Evolutionary conservation across 37 sponge, comb jelly and placozoan genomes (phyloP).

Genomic region (Cladorhizidae sp.): DNA sequence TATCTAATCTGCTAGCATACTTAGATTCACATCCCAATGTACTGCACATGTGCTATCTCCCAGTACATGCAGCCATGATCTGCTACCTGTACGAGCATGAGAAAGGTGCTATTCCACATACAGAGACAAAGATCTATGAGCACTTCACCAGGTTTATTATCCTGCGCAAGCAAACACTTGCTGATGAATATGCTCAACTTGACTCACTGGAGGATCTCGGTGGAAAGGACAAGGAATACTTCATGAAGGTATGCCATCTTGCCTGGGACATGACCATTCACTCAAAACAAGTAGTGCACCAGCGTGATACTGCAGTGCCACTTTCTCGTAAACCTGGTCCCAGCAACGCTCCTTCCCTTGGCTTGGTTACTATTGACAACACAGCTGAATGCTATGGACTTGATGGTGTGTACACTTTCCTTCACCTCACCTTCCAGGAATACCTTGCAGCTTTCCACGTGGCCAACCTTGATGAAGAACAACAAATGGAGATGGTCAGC

Average conservation of each 20-base stretch:
- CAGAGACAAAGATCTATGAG: slow-evolving; percentile 50
- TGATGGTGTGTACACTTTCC: slow-evolving; percentile 11
- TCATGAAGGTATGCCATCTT: slow-evolving; percentile 12
- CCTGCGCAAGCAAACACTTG: neutral
- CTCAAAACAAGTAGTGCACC: neutral
- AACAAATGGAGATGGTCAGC: neutral
- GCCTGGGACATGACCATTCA: slow-evolving; percentile 11
- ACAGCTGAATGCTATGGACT: neutral
- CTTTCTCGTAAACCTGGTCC: neutral
- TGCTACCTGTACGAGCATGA: neutral
- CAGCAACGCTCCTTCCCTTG: neutral
- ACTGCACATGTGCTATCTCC: slow-evolving; percentile 18
- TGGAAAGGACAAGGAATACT: slow-evolving; percentile 2
- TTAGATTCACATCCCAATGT: slow-evolving; percentile 1
- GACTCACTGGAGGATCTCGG: neutral
- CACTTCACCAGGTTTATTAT: slow-evolving; percentile 23
- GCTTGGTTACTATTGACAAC: slow-evolving; percentile 9
- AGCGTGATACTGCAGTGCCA: neutral
- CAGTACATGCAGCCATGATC: slow-evolving; percentile 9
- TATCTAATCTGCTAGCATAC: neutral
- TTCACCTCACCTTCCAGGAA: slow-evolving; percentile 60
- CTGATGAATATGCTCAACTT: neutral
- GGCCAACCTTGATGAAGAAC: neutral
- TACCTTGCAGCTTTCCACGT: slow-evolving; percentile 54
- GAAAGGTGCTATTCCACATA: slow-evolving; percentile 24